Evolutionary conservation across 2,888 invertebrate species (phyloP).

Genomic region (Seladonia tumulorum): DNA sequence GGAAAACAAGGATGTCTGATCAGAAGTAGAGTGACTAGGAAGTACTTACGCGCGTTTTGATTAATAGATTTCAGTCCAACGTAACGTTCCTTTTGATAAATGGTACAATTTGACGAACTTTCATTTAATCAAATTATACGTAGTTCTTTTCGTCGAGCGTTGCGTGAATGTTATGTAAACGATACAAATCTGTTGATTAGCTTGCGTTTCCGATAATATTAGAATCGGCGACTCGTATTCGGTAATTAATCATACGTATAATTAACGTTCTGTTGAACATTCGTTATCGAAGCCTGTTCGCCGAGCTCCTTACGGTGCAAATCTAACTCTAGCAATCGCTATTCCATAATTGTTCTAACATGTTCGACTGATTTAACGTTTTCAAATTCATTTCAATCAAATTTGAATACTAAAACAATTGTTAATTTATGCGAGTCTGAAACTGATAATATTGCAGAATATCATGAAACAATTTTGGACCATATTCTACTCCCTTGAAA

Average conservation of each 20-base stretch:
- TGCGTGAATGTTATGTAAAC: not conserved
- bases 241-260: not conserved
- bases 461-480: no score
- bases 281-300: not conserved
- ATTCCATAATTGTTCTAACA: not conserved
- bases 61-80: slow-evolving; percentile 34
- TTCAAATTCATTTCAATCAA: no score
- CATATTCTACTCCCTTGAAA: no score
- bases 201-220: not conserved
- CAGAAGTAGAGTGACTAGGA: slow-evolving; percentile 28
- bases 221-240: not conserved
- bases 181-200: not conserved
- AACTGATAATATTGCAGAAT: no score
- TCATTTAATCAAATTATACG: slow-evolving; percentile 45
- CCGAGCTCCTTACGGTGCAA: not conserved
- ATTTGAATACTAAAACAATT: no score
- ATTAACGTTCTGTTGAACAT: not conserved
- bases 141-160: not conserved
- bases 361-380: not conserved
- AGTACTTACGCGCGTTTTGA: slow-evolving; percentile 28
- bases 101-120: slow-evolving; percentile 38
- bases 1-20: not conserved
- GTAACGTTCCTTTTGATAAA: slow-evolving; percentile 33
- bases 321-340: not conserved
- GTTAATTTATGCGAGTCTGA: no score